phyloP scores from a whole-genome alignment of 2,797 vertebrate genomes.

The Telmatherina bonti region DNA sequence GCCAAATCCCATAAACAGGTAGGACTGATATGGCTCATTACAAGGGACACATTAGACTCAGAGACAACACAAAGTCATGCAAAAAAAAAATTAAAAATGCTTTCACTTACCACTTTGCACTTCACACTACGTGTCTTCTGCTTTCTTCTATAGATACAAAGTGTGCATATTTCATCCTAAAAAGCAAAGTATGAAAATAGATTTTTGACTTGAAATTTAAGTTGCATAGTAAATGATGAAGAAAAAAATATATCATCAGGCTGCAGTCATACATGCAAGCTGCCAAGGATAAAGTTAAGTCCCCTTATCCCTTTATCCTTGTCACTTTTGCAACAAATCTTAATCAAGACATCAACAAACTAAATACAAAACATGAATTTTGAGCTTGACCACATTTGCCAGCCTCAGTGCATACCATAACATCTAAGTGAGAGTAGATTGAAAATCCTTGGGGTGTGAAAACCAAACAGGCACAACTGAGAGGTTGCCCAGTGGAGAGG shows the following conservation, averaged over 20 bases:
- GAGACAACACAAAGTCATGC: conserved; percentile 62
- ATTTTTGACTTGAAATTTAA: conserved; percentile 36
- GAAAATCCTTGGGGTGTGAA: conserved; percentile 84
- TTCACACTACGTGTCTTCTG: conserved; percentile 72
- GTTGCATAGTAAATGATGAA: not conserved
- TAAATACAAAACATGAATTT: conserved; percentile 57
- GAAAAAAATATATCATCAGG: not conserved
- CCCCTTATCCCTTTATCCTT: conserved; percentile 10
- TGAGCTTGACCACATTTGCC: conserved; percentile 64
- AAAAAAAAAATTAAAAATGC: conserved; percentile 59
- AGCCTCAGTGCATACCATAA: conserved; percentile 80
- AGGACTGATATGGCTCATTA: conserved; percentile 47
- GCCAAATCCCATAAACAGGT: conserved; percentile 37
- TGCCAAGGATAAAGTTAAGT: not conserved
- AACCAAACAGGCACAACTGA: conserved; percentile 82
- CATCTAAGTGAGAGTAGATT: conserved; percentile 82
- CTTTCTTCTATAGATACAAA: conserved; percentile 73
- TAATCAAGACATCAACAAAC: conserved; percentile 73
- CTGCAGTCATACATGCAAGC: not conserved
- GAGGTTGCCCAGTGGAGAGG: conserved; percentile 79
- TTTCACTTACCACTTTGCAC: conserved; percentile 81
- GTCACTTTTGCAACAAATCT: conserved; percentile 60
- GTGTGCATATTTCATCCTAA: conserved; percentile 84
- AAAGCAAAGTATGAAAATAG: conserved; percentile 25
- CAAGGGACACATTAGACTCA: conserved; percentile 36